Conservation (phyloP, 2,797 vertebrate species). For the Moxostoma hubbsi region DNA sequence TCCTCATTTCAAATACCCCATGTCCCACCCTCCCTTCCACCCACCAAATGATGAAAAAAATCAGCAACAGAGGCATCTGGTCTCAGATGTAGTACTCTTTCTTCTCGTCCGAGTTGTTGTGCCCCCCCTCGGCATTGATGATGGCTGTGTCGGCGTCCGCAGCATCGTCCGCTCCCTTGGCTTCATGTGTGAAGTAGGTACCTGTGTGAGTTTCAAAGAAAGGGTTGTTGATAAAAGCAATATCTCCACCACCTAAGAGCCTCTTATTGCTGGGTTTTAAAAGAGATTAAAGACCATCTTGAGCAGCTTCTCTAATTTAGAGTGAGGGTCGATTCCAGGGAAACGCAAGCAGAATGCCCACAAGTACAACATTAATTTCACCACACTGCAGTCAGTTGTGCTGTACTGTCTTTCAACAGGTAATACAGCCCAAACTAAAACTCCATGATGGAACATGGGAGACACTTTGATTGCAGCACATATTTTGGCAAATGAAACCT, state of each 20-base stretch:
- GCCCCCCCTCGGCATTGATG: conserved; percentile 98
- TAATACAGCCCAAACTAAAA: conserved; percentile 47
- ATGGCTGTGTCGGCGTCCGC: conserved; percentile 98
- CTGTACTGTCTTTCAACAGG: conserved; percentile 44
- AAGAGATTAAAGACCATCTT: conserved; percentile 56
- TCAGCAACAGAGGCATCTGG: conserved; percentile 62
- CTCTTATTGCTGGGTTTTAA: conserved; percentile 48
- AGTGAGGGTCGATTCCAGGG: conserved; percentile 50
- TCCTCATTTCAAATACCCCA: conserved; percentile 66
- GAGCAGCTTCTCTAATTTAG: conserved; percentile 55
- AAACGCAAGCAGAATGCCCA: conserved; percentile 28
- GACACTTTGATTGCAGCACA: conserved; percentile 57
- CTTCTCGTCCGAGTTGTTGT: conserved; percentile 98
- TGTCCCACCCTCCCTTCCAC: conserved; percentile 66
- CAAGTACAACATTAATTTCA: conserved; percentile 36
- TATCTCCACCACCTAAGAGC: conserved; percentile 26
- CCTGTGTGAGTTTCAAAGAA: conserved; percentile 75
- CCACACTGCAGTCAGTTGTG: conserved; percentile 19
- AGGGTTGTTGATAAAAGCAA: conserved; percentile 55
- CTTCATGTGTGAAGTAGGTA: conserved; percentile 99
- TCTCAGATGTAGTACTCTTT: conserved; percentile 99
- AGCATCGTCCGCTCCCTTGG: conserved; percentile 97
- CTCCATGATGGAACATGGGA: conserved; percentile 48
- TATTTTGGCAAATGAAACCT: conserved; percentile 47
- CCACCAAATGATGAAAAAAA: conserved; percentile 36